These are phyloP conservation scores for Fragum sueziense DNA, from an alignment of 2,888 invertebrate genomes.

Conservation along the genomic window DNA sequence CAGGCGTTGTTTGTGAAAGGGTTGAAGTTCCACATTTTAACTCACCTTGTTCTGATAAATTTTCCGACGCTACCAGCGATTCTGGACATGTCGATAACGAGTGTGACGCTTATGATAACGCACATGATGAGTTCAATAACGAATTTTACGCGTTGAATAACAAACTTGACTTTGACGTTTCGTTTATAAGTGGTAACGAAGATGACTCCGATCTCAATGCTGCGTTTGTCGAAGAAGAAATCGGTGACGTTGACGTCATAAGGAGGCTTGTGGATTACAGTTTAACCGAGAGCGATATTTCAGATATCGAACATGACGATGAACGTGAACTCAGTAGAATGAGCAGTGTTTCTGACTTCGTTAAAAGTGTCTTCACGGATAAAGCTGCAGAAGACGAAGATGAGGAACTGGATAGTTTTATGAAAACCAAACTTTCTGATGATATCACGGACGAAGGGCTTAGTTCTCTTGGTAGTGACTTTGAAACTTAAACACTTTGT, in stretches of 20 bases:
- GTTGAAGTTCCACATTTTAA: neutral
- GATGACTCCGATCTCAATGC: neutral
- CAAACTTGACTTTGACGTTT: slow-evolving; percentile 52
- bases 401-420: slow-evolving; percentile 57
- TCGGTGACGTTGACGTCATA: neutral
- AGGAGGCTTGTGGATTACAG: slow-evolving; percentile 52
- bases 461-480: slow-evolving; percentile 55
- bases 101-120: no score
- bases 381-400: slow-evolving; percentile 36
- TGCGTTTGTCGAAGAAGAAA: neutral
- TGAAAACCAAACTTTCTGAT: slow-evolving; percentile 52
- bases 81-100: slow-evolving; percentile 54
- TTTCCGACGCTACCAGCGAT: slow-evolving; percentile 36
- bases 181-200: slow-evolving; percentile 37
- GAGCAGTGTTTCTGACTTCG: slow-evolving; percentile 46
- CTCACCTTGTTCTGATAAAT: neutral
- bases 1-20: neutral
- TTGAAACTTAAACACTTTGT: slow-evolving; percentile 45
- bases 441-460: slow-evolving; percentile 57
- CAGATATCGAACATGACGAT: slow-evolving; percentile 9
- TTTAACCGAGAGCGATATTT: slow-evolving; percentile 44
- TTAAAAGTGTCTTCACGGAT: slow-evolving; percentile 39
- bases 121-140: no score
- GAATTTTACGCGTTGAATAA: no score
- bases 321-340: slow-evolving; percentile 22